A percentile compares a stretch with the other conserved stretches of the same genome.
Evolutionary conservation across 2,888 invertebrate genomes (phyloP).

Genomic region (Drymonia ruficornis): DNA sequence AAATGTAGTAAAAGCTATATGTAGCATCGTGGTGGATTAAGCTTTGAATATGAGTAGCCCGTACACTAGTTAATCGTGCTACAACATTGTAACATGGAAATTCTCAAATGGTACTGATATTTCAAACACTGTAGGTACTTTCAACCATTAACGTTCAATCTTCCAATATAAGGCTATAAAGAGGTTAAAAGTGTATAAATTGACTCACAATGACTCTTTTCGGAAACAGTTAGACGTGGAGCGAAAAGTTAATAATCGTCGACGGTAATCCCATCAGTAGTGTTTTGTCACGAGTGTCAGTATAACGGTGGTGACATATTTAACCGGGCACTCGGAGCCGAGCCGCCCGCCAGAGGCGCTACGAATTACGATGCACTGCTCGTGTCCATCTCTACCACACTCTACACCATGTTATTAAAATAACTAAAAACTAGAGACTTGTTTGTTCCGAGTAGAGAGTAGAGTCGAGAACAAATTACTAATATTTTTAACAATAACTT

Average conservation of each 20-base stretch:
- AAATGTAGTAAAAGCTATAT: background rate
- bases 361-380: conserved; percentile 34
- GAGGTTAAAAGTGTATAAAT: background rate
- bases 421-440: too few relatives aligned
- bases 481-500: too few relatives aligned
- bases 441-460: too few relatives aligned
- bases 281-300: conserved; percentile 43
- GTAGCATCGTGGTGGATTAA: conserved; percentile 28
- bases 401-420: background rate
- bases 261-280: conserved; percentile 35
- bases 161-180: background rate
- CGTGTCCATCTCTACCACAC: conserved; percentile 3
- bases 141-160: background rate
- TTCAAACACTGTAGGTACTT: background rate
- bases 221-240: conserved; percentile 9
- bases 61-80: conserved; percentile 20
- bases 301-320: conserved; percentile 73
- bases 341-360: conserved; percentile 22
- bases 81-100: conserved; percentile 23
- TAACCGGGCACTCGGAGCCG: conserved; percentile 50
- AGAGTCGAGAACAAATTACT: too few relatives aligned
- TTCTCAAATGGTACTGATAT: background rate
- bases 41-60: conserved; percentile 13
- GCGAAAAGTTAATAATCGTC: conserved; percentile 36
- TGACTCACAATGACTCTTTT: background rate